Percentiles rank a stretch among this genome's conserved stretches.
Evolutionary conservation across 2,888 invertebrate species (phyloP).

Genomic region (Sphinx pinastri): DNA sequence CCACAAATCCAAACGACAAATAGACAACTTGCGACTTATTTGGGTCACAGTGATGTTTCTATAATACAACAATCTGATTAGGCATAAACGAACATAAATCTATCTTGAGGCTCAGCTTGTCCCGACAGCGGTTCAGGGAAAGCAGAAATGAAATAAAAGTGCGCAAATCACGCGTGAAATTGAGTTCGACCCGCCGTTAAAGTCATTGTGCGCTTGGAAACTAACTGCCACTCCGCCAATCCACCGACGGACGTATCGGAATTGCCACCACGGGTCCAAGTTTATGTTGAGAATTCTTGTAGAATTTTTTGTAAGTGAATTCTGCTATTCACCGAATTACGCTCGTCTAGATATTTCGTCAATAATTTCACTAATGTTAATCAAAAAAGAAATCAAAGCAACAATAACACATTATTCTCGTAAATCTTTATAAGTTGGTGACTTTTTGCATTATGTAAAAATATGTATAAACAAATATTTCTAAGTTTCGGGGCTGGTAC

Average conservation of each 20-base stretch:
- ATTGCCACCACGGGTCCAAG: constrained; percentile 32
- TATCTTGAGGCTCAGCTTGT: constrained; percentile 43
- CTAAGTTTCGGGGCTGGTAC: constrained; percentile 59
- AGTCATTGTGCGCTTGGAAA: constrained; percentile 68
- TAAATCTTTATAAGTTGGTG: constrained; percentile 46
- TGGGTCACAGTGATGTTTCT: not conserved
- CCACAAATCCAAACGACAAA: not conserved
- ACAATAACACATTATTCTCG: constrained; percentile 30
- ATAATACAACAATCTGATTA: constrained; percentile 5
- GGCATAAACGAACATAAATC: constrained; percentile 36
- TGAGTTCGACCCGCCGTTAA: constrained; percentile 71
- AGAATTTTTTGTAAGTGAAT: constrained; percentile 3
- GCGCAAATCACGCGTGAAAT: constrained; percentile 82
- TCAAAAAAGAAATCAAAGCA: not conserved
- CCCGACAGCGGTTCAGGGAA: constrained; percentile 54
- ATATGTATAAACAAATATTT: constrained; percentile 70
- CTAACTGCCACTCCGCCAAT: constrained; percentile 50
- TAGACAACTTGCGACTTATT: not conserved
- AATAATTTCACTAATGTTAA: constrained; percentile 18
- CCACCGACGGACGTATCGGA: constrained; percentile 41
- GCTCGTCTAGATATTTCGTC: constrained; percentile 18
- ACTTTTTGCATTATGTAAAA: constrained; percentile 56
- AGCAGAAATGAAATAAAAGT: constrained; percentile 77
- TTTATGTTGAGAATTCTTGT: not conserved
- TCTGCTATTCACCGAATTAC: constrained; percentile 1